Base-by-base conservation (phyloP, 1,140 invertebrate genomes). In the Ceratosolen solmsi region DNA sequence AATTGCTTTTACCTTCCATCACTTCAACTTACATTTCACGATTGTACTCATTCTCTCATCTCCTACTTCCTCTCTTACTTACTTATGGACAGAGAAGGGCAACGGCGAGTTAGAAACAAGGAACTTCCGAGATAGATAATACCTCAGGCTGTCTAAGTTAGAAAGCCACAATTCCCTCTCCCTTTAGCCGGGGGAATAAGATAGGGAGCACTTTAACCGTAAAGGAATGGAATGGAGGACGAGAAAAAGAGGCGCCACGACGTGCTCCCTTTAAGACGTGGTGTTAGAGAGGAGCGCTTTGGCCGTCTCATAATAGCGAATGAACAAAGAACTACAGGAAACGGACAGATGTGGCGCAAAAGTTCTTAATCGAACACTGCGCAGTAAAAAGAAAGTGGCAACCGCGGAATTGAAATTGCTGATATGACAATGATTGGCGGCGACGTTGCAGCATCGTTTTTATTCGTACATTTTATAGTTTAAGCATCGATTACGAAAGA, bases 71-170 rank as follows among this genome's bases (percentile, higher is more conserved):
- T 68, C 33, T 68, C 4, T 68, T 68, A 38, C 33, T 38, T 68
- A 68, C 33, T 68, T 68, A 68, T 22, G 25, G 70, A 49, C 38
- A 71, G 41, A 30, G 38, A 71, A 27, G 25, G 25, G 11, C 38
- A 49, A 30, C 25, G 33, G 33, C 20, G 73, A 33, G 9, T 22
- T 38, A 80, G 78, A 79, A 82, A 84, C 84, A 84, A 83, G 82
- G 77, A 88, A 87, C 87, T 88, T 87, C 80, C 85, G 71, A 84
- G 84, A 87, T 87, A 87, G 86, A 88, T 88, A 87, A 87, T 87
- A 86, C 84, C 82, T 81, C 33, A 33, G 79, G 80, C 84, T 83
- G 85, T 86, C 86, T 84, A 87, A 87, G 84, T 87, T 87, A 63
- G 84, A 87, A 86, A 87, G 79, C 84, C 70, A 65, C 77, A 82